Conservation (phyloP, 2,797 vertebrate genomes). For the Phrynocephalus forsythii region DNA sequence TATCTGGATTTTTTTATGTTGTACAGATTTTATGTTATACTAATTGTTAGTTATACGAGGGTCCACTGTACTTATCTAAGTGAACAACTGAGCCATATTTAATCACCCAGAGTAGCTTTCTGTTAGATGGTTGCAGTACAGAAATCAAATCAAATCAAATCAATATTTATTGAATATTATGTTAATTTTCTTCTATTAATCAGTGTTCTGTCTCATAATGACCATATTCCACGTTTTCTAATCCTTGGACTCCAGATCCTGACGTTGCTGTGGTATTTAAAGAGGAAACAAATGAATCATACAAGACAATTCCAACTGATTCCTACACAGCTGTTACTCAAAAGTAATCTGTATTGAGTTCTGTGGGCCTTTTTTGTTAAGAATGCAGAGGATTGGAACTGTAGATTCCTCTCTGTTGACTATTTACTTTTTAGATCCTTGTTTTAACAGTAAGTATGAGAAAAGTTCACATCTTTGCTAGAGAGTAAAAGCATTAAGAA, state of each 20-base stretch:
- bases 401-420: neutral
- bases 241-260: neutral
- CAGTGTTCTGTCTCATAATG: slow-evolving; percentile 3
- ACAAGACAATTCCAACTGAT: neutral
- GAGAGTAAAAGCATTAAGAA: neutral
- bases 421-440: slow-evolving; percentile 12
- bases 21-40: too few relatives aligned
- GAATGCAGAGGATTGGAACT: neutral
- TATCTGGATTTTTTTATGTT: too few relatives aligned
- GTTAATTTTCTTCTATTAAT: slow-evolving; percentile 13
- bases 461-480: neutral
- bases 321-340: neutral
- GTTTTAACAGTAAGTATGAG: slow-evolving; percentile 1
- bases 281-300: slow-evolving; percentile 2
- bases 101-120: too few relatives aligned
- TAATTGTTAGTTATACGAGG: too few relatives aligned
- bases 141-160: too few relatives aligned
- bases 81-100: neutral
- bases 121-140: too few relatives aligned
- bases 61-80: neutral
- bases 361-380: neutral
- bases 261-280: slow-evolving; percentile 1
- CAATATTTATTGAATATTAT: neutral
- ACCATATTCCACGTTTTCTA: neutral
- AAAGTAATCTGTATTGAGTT: neutral